Base-by-base conservation (phyloP, 1,140 invertebrate genomes). In the Atta cephalotes region DNA sequence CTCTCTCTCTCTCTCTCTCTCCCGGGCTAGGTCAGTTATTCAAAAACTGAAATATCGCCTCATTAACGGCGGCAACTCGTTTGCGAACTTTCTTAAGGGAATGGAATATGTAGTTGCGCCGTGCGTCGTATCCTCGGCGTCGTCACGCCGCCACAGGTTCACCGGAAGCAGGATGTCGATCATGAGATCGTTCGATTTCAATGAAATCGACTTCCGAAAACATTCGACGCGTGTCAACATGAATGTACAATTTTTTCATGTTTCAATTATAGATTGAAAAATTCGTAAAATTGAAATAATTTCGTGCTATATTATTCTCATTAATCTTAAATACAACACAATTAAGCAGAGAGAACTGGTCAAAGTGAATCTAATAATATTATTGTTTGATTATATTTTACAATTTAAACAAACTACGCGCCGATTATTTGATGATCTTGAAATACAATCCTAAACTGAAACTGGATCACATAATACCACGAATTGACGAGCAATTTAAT, bases 1-100 rank as follows among this genome's bases (percentile, higher is more conserved):
- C 25, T 25, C 25, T 25, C 62, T 65, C 76, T 78, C 31, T 31
- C 39, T 78, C 58, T 39, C 49, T 80, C 49, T 80, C 31, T 60
- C 87, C 71, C 87, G 68, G 88, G 88, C 88, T 93, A 94, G 94
- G 94, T 94, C 94, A 95, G 94, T 95, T 92, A 91, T 92, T 92
- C 87, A 91, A 93, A 93, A 94, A 93, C 87, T 92, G 76, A 92
- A 93, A 91, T 91, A 91, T 93, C 90, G 88, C 70, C 87, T 93
- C 89, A 94, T 93, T 92, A 93, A 93, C 87, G 91, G 86, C 86
- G 91, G 88, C 65, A 56, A 65, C 80, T 89, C 82, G 85, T 93
- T 92, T 87, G 85, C 87, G 60, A 92, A 91, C 86, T 91, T 85
- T 78, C 84, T 85, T 79, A 31, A 80, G 68, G 31, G 31, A 68